These are phyloP conservation scores for Sphaeramia orbicularis DNA, from an alignment of 2,797 vertebrate genomes.

Conservation along the genomic window DNA sequence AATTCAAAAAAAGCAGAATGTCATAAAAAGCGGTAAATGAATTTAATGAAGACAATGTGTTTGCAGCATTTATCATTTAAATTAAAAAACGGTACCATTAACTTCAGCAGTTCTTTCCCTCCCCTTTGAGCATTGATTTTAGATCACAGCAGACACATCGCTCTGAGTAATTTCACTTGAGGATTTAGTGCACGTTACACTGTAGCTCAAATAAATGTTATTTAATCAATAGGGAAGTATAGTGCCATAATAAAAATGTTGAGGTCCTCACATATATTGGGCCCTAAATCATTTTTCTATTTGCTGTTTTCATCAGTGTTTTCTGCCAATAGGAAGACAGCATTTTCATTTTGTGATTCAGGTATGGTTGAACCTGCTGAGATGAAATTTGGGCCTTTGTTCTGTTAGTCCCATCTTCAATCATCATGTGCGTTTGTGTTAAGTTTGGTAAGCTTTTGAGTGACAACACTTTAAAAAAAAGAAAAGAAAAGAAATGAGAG, in stretches of 20 bases:
- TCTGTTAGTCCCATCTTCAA: slow-evolving; percentile 7
- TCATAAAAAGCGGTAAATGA: slow-evolving; percentile 40
- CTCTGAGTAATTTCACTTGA: slow-evolving; percentile 74
- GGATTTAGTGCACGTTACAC: slow-evolving; percentile 76
- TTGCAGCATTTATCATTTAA: slow-evolving; percentile 51
- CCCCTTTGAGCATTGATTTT: slow-evolving; percentile 68
- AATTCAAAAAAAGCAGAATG: slow-evolving; percentile 17
- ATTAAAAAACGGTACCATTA: slow-evolving; percentile 59
- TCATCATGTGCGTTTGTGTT: not conserved
- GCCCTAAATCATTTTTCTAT: slow-evolving; percentile 68
- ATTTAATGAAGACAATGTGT: slow-evolving; percentile 57
- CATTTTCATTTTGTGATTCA: slow-evolving; percentile 27
- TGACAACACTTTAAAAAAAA: not conserved
- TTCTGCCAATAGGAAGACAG: slow-evolving; percentile 35
- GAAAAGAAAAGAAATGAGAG: not conserved
- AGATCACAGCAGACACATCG: slow-evolving; percentile 64
- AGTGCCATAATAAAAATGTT: slow-evolving; percentile 70
- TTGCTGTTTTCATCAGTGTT: slow-evolving; percentile 68
- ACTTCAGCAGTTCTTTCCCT: slow-evolving; percentile 26
- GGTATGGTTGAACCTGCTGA: slow-evolving; percentile 10
- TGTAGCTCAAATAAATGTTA: slow-evolving; percentile 80
- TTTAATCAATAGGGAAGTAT: slow-evolving; percentile 81
- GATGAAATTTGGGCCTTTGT: slow-evolving; percentile 6
- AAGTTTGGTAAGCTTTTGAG: not conserved
- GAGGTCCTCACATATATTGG: slow-evolving; percentile 53